Percentiles rank a stretch among this genome's conserved stretches.
These are phyloP conservation scores for Sterna hirundo DNA, from an alignment of 2,113 vertebrate species.

Conservation along the genomic window DNA sequence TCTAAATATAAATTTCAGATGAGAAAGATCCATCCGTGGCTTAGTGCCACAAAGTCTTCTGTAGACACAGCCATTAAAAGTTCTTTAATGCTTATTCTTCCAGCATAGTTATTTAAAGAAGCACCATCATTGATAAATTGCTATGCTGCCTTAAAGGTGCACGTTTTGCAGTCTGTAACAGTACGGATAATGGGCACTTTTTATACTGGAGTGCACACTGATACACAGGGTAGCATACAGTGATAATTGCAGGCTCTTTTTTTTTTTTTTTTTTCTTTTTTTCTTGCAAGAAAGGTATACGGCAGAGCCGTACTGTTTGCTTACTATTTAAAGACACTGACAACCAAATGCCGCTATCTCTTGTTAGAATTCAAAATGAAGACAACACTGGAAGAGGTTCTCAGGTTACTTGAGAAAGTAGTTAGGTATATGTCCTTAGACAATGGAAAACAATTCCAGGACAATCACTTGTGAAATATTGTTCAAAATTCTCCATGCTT, in stretches of 20 bases:
- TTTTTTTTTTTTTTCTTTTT: not conserved
- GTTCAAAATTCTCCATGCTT: not conserved
- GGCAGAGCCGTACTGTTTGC: not conserved
- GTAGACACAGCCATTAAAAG: not conserved
- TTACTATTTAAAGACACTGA: not conserved
- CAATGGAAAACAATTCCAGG: not conserved
- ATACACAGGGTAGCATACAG: not conserved
- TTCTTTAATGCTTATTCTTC: constrained; percentile 9
- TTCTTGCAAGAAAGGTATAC: not conserved
- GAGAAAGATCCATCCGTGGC: constrained; percentile 9
- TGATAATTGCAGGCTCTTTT: not conserved
- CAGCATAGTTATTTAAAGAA: constrained; percentile 7
- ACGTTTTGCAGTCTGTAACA: not conserved
- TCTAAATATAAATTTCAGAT: constrained; percentile 59
- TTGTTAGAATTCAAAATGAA: not conserved
- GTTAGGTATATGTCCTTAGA: not conserved
- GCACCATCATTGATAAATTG: not conserved
- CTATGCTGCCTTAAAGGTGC: not conserved
- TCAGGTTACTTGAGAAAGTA: not conserved
- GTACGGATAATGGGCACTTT: not conserved
- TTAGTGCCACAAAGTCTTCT: not conserved
- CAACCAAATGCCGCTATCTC: not conserved
- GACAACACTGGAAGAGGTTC: not conserved
- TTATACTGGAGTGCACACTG: not conserved
- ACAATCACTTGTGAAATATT: not conserved